phyloP scores from a whole-genome alignment of 1,140 invertebrate species.

The Periplaneta americana region DNA sequence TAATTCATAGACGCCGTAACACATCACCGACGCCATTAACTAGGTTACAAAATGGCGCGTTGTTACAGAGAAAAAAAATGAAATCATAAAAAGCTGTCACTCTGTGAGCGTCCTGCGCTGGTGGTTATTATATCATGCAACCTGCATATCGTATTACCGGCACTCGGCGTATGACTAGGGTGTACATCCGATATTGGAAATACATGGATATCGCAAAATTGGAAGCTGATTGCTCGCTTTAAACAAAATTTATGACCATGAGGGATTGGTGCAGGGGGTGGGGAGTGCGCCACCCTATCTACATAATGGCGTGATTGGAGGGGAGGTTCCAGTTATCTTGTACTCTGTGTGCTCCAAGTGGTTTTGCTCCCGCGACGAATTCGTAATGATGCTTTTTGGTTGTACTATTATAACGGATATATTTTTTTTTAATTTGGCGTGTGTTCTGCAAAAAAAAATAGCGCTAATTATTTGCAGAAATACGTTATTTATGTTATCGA shows the following conservation, averaged over 20 bases:
- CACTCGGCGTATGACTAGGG: neutral
- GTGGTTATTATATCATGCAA: neutral
- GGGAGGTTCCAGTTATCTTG: too few species aligned
- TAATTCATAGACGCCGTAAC: neutral
- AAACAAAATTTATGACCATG: neutral
- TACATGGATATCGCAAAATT: neutral
- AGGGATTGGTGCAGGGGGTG: neutral
- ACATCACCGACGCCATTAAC: neutral
- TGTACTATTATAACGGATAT: too few species aligned
- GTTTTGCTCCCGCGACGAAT: too few species aligned
- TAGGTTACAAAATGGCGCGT: neutral
- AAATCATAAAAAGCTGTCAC: neutral
- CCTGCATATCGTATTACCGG: neutral
- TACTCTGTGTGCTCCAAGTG: too few species aligned
- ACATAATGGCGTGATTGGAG: neutral
- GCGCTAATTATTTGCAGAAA: too few species aligned
- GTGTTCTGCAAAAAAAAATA: too few species aligned
- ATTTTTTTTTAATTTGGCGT: too few species aligned
- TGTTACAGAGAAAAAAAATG: neutral
- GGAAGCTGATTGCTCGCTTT: neutral
- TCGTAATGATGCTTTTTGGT: too few species aligned
- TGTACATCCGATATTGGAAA: neutral
- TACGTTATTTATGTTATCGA: too few species aligned
- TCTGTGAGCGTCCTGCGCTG: neutral
- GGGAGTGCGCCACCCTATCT: neutral